Evolutionary conservation across 2,113 vertebrate genomes (phyloP), one percentile per base, ranked within the genome.

Genomic region (Athene cunicularia): DNA sequence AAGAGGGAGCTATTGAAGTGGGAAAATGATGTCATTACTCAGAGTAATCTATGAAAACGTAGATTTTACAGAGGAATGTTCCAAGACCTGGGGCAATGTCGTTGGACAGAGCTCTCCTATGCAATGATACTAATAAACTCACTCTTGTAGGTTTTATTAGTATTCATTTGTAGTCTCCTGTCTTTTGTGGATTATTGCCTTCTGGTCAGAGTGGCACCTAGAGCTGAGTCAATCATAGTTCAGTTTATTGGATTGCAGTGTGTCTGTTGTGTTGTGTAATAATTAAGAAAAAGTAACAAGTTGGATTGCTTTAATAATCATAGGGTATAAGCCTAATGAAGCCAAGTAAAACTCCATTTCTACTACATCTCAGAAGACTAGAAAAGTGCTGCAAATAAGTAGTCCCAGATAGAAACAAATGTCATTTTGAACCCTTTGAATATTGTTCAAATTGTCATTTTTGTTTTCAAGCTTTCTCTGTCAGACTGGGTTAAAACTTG

Each of bases 291-390:
- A 87, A 92, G 23, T 75, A 89, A 71, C 43, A 90, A 84, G 67
- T 35, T 77, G 50, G n/a, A 74, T 90, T 86, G 37, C 73, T 92
- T 89, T 81, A 66, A 53, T 94, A 92, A 89, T 93, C 66, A 92
- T 53, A 83, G 50, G 37, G 37, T 93, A 52, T 79, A 91, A 74
- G 21, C 2, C 3, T 92, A 91, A 94, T 89, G 92, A 83, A 63
- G 43, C 49, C 64, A 89, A 75, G 53, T 93, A 95, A 92, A 91
- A 76, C 66, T 60, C 56, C 4, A 58, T 89, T 82, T n/a, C 27
- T 92, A 19, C 27, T 90, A 41, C 23, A 39, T 63, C 22, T 87
- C 32, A 70, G 18, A 90, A 86, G 58, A 39, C n/a, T 62, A 49
- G 55, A 91, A 86, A 86, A n/a, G 17, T 60, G 35, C 33, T 75